Evolutionary conservation across 2,888 invertebrate genomes (phyloP).

Genomic region (Proisotoma minuta): DNA sequence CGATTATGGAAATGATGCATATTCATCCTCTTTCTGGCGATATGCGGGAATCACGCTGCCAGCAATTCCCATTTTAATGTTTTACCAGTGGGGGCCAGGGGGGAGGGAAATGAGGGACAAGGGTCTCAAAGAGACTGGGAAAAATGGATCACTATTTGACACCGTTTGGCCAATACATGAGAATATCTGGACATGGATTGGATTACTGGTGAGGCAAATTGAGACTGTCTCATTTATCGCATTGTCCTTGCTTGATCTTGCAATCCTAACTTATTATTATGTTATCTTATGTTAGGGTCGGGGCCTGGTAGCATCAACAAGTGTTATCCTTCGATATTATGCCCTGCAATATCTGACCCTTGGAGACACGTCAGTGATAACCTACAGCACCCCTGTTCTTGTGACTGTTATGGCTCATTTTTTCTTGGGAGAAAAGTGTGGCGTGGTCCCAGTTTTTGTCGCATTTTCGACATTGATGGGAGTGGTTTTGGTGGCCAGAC

Average conservation of each 20-base stretch:
- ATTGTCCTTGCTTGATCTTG: no score
- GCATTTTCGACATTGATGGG: constrained; percentile 37
- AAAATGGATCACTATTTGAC: constrained; percentile 19
- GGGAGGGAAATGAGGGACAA: constrained; percentile 24
- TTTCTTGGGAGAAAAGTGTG: constrained; percentile 41
- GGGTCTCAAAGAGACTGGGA: background rate
- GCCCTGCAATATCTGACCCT: constrained; percentile 44
- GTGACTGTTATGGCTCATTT: constrained; percentile 45
- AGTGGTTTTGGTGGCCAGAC: constrained; percentile 41
- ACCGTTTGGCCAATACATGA: constrained; percentile 38
- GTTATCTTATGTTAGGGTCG: constrained; percentile 10
- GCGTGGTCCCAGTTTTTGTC: constrained; percentile 40
- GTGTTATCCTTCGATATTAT: constrained; percentile 43
- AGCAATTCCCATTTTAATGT: constrained; percentile 34
- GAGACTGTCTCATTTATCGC: background rate
- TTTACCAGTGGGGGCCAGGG: constrained; percentile 31
- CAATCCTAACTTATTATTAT: no score
- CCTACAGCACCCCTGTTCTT: constrained; percentile 41
- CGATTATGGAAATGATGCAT: constrained; percentile 34
- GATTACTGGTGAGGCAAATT: constrained; percentile 31
- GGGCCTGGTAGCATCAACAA: constrained; percentile 41
- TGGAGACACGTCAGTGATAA: constrained; percentile 44
- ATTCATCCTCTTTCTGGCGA: constrained; percentile 38
- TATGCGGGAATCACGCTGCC: constrained; percentile 38
- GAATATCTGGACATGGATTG: constrained; percentile 40